These are phyloP conservation scores for Hypolimnas misippus DNA, from an alignment of 2,888 invertebrate genomes.

Conservation along the genomic window DNA sequence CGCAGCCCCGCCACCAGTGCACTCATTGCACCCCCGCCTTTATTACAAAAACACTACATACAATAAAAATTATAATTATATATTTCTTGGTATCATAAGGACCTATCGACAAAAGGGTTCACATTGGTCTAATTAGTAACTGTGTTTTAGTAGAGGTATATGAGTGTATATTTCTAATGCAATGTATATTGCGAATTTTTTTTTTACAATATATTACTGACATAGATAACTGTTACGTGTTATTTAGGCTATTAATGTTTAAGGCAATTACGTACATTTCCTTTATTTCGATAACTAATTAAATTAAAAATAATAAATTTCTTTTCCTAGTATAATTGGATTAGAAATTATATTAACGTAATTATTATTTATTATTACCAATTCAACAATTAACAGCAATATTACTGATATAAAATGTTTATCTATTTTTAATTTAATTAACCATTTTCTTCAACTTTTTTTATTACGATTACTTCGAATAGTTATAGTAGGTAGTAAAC, in stretches of 20 bases:
- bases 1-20: slow-evolving; percentile 77
- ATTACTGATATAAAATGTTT: neutral
- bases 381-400: slow-evolving; percentile 1
- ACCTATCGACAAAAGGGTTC: too few species aligned
- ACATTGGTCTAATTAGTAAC: too few species aligned
- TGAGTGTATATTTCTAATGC: neutral
- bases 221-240: neutral
- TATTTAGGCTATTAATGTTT: neutral
- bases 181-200: neutral
- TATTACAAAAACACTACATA: slow-evolving; percentile 5
- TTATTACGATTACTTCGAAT: slow-evolving; percentile 6
- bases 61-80: too few species aligned
- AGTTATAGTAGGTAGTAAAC: slow-evolving; percentile 19
- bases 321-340: slow-evolving; percentile 2
- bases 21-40: slow-evolving; percentile 77
- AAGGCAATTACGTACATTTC: slow-evolving; percentile 10
- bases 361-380: neutral
- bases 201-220: neutral
- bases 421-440: slow-evolving; percentile 3
- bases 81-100: too few species aligned
- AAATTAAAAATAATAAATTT: slow-evolving; percentile 9
- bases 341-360: neutral
- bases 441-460: slow-evolving; percentile 7
- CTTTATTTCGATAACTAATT: slow-evolving; percentile 9
- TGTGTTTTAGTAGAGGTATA: slow-evolving; percentile 1